Evolutionary conservation across 2,113 vertebrate genomes (phyloP).

Genomic region (Neolamprologus longior): DNA sequence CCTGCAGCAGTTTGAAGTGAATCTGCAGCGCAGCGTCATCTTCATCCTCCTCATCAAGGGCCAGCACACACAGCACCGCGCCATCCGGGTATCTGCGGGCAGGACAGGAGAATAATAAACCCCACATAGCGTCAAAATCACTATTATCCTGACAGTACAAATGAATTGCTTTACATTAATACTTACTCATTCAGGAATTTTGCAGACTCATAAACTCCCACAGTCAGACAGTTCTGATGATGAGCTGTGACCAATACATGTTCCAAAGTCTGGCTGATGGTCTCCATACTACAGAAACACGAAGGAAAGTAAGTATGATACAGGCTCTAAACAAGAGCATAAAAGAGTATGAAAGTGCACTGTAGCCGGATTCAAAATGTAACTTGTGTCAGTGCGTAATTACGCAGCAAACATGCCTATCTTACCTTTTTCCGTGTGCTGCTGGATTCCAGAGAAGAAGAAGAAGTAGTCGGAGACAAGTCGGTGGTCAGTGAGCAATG

Average conservation of each 20-base stretch:
- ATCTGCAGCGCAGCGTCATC: constrained; percentile 86
- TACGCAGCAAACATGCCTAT: neutral
- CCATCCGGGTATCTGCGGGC: constrained; percentile 83
- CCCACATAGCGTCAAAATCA: neutral
- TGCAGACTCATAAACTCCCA: constrained; percentile 92
- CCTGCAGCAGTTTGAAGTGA: constrained; percentile 91
- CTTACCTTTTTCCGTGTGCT: constrained; percentile 78
- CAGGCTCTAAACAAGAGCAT: rapidly evolving
- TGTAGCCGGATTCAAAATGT: neutral
- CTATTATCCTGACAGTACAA: neutral
- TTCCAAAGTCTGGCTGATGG: constrained; percentile 78
- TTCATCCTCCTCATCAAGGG: constrained; percentile 82
- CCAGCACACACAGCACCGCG: constrained; percentile 85
- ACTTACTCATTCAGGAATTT: constrained; percentile 92
- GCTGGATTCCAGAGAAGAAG: constrained; percentile 54
- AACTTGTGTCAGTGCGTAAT: neutral
- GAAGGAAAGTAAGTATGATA: neutral
- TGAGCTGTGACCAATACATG: constrained; percentile 80
- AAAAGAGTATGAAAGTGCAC: rapidly evolving
- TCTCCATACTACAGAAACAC: constrained; percentile 75
- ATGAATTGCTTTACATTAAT: neutral
- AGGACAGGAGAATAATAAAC: too few relatives aligned
- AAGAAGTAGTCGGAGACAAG: too few relatives aligned
- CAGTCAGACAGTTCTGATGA: constrained; percentile 77
- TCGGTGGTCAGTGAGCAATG: neutral